A percentile compares a stretch with the other conserved stretches of the same genome.
phyloP scores from a whole-genome alignment of 2,113 vertebrate species.

The Etia nguti region DNA sequence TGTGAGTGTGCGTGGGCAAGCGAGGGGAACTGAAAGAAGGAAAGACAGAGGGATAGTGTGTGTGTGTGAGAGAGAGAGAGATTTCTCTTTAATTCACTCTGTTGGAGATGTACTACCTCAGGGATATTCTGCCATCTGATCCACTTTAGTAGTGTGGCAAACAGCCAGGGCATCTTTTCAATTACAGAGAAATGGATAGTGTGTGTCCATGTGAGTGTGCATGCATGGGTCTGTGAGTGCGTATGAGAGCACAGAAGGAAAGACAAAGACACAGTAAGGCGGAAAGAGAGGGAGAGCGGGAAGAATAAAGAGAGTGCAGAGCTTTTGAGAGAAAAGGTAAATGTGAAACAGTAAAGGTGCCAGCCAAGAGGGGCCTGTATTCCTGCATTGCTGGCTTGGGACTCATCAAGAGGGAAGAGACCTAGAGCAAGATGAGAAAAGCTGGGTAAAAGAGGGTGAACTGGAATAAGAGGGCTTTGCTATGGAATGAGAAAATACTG shows the following conservation, averaged over 20 bases:
- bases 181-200: slow-evolving; percentile 65
- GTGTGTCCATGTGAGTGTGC: slow-evolving; percentile 19
- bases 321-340: not conserved
- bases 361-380: not conserved
- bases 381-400: not conserved
- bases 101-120: slow-evolving; percentile 69
- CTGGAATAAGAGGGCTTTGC: slow-evolving; percentile 33
- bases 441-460: not conserved
- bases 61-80: not conserved
- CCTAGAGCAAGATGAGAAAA: not conserved
- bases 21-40: not conserved
- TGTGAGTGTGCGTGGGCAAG: slow-evolving; percentile 14
- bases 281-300: not conserved
- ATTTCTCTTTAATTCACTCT: slow-evolving; percentile 62
- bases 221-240: not conserved
- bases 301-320: not conserved
- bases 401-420: not conserved
- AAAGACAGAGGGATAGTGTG: not conserved
- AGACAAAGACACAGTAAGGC: slow-evolving; percentile 27
- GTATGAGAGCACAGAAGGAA: not conserved
- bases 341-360: not conserved
- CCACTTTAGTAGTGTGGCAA: slow-evolving; percentile 69
- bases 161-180: slow-evolving; percentile 71
- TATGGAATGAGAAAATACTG: slow-evolving; percentile 40
- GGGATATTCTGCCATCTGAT: slow-evolving; percentile 71